phyloP scores from a whole-genome alignment of 2,797 vertebrate species.

The Bovichtus diacanthus region DNA sequence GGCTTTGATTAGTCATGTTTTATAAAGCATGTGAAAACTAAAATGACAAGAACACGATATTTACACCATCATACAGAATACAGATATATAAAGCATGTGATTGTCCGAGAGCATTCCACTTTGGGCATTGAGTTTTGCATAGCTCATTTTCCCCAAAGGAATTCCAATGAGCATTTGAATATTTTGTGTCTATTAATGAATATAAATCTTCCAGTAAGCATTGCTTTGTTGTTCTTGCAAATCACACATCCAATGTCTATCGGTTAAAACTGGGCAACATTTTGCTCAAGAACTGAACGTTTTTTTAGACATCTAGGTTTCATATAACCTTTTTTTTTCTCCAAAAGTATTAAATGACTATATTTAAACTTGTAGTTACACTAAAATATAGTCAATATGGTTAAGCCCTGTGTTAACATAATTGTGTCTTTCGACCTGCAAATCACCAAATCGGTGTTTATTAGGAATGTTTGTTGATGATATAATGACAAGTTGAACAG shows the following conservation, averaged over 20 bases:
- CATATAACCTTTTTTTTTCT: background rate
- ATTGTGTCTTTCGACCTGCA: background rate
- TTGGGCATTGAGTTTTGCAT: conserved; percentile 1
- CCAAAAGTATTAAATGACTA: background rate
- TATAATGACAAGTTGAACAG: background rate
- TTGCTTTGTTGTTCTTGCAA: background rate
- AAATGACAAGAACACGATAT: conserved; percentile 89
- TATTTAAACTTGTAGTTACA: background rate
- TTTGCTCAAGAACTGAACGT: background rate
- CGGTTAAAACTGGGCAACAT: background rate
- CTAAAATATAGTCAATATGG: background rate
- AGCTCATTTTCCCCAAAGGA: background rate
- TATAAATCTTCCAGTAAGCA: background rate
- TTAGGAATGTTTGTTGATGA: background rate
- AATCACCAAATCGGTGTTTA: background rate
- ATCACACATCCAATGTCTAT: background rate
- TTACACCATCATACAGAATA: conserved; percentile 91
- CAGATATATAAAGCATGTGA: conserved; percentile 77
- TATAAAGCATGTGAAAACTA: conserved; percentile 82
- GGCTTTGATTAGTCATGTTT: conserved; percentile 85
- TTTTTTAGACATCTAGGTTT: background rate
- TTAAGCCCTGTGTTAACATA: conserved; percentile 3
- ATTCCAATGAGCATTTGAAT: background rate
- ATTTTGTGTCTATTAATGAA: background rate
- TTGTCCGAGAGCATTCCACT: background rate